Base-by-base conservation (phyloP, 2,888 invertebrate species). In the Trachelus iudaicus region DNA sequence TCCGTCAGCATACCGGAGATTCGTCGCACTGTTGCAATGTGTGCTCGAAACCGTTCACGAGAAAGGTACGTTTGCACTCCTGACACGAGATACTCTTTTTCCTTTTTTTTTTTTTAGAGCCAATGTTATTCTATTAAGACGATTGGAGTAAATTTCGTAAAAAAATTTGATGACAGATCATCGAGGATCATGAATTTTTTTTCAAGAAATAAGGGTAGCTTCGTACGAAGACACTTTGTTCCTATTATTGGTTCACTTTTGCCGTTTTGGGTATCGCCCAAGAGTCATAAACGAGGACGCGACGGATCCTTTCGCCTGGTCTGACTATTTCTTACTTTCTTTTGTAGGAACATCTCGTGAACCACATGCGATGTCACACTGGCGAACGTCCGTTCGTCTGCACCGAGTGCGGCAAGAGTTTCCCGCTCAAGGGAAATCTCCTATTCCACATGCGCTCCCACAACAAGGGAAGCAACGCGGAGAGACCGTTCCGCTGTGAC, bases 401-500 rank as follows among this genome's bases (percentile, higher is more conserved):
- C 89, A 95, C 94, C 81, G 96, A 96, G 87, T 97, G 97, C 90
- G 97, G 97, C 87, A 97, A 96, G 90, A 96, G 96, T 75, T 97
- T 97, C 92, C 96, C 96, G 0, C 92, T 97, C 75, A 97, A 96
- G 92, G 96, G 96, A 79, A 97, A 97, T 89, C 92, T 97, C 74
- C 93, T 97, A 83, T 97, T 97, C 93, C 97, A 97, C 91, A 96
- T 96, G 92, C 94, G 97, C 79, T 97, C 97, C 83, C 97, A 97
- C 92, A 96, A 96, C 87, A 97, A 97, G 90, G 93, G 94, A 56
- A 94, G 93, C 84, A 94, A 93, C 82, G 94, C 94, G 80, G 94
- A 94, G 83, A 92, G 95, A 78, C 94, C 94, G 2, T 96, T 96
- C 92, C 93, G 95, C 77, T 97, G 97, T 89, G 97, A 97, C 86